These are phyloP conservation scores for Crematogaster levior DNA, from an alignment of 2,888 invertebrate genomes.

Conservation along the genomic window DNA sequence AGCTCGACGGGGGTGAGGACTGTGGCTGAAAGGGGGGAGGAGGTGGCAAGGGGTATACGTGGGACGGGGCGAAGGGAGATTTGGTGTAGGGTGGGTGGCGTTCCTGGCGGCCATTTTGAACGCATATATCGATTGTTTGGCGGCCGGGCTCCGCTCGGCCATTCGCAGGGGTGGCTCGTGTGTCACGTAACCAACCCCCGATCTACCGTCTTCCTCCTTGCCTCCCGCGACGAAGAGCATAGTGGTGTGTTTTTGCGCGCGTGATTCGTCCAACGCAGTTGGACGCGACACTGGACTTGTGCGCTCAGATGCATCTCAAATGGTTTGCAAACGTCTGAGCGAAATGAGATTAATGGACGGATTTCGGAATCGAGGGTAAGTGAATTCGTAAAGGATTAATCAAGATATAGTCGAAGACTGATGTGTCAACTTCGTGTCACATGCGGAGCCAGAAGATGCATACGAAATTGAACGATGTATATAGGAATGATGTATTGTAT, in stretches of 20 bases:
- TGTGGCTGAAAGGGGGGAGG: slow-evolving; percentile 70
- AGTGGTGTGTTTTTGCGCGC: slow-evolving; percentile 56
- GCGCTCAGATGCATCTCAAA: neutral
- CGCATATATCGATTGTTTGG: slow-evolving; percentile 86
- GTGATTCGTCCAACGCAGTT: neutral
- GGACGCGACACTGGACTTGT: neutral
- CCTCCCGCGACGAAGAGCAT: slow-evolving; percentile 64
- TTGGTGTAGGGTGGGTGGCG: slow-evolving; percentile 83
- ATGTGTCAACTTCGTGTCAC: neutral
- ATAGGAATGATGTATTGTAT: neutral
- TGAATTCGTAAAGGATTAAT: slow-evolving; percentile 19
- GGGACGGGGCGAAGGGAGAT: slow-evolving; percentile 68
- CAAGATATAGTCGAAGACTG: neutral
- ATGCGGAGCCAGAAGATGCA: neutral
- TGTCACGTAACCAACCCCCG: slow-evolving; percentile 74
- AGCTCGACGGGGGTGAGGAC: slow-evolving; percentile 69
- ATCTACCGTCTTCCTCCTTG: slow-evolving; percentile 52
- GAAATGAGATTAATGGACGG: neutral
- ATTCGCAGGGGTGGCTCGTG: slow-evolving; percentile 83
- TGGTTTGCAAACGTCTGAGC: neutral
- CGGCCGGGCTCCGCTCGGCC: slow-evolving; percentile 85
- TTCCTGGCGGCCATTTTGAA: slow-evolving; percentile 86
- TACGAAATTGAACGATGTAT: neutral
- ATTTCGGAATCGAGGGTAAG: neutral
- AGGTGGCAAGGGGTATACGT: slow-evolving; percentile 62